These are phyloP conservation scores for Antedon bifida DNA, from an alignment of 35 echinoderm and acorn worm species.

Conservation along the genomic window DNA sequence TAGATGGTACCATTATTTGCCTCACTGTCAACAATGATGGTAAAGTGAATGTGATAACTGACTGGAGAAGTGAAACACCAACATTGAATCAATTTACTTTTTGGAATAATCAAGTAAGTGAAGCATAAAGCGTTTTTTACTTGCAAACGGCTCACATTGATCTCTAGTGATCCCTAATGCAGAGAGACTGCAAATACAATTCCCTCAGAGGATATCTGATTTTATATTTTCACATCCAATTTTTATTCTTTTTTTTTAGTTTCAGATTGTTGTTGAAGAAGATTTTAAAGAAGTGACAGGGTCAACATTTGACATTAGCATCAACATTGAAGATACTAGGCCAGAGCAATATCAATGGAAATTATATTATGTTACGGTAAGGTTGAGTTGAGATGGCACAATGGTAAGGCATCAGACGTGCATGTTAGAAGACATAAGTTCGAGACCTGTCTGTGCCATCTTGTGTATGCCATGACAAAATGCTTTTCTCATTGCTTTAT, in stretches of 20 bases:
- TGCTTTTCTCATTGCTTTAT: too few species aligned
- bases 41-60: not conserved
- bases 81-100: conserved; percentile 30
- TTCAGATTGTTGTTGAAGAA: not conserved
- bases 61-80: conserved; percentile 22
- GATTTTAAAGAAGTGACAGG: not conserved
- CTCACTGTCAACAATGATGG: not conserved
- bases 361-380: not conserved
- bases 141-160: too few species aligned
- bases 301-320: not conserved
- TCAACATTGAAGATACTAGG: not conserved
- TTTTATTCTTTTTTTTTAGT: not conserved
- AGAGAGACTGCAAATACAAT: too few species aligned
- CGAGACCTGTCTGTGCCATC: too few species aligned
- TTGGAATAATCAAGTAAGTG: conserved; percentile 18
- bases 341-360: not conserved
- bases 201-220: too few species aligned
- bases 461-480: too few species aligned
- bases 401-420: too few species aligned
- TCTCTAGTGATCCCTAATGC: too few species aligned
- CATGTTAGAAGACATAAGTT: too few species aligned
- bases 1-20: conserved; percentile 44
- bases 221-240: too few species aligned
- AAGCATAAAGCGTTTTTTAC: not conserved
- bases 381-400: too few species aligned